Base-by-base conservation (phyloP, 2,113 vertebrate species). In the Semnornis frantzii region DNA sequence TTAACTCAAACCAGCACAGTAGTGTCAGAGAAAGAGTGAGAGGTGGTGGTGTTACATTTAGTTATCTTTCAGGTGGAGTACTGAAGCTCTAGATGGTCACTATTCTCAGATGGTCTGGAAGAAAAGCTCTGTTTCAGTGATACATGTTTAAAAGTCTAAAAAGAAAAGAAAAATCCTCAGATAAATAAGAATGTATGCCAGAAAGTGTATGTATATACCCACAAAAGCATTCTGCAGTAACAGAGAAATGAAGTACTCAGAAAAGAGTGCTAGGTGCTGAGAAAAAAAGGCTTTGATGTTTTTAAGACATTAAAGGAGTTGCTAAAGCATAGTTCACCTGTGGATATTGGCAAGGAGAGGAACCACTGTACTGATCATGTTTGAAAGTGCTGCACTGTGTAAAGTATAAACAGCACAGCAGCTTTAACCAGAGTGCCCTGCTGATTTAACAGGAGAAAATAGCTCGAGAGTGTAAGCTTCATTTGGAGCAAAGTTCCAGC, bases 261-360 rank as follows among this genome's bases (percentile, higher is more conserved):
- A 69, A 60, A 75, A 70, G 63, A 60, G 33, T 54, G 48, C 54
- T 5, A 10, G 30, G 8, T 80, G 52, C 44, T 85, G 78, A 88
- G 54, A 44, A 42, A 44, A 44, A 89, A 83, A 70, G 58, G 34
- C 82, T 92, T 94, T 96, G 89, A 89, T 82, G 73, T 57, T 82
- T 70, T 39, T 58, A 64, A 93, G 69, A 77, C 82, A 81, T 85
- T 71, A 92, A 86, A 91, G 83, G 64, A 86, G 59, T 62, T 94
- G 89, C 77, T 93, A 82, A 89, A 87, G 73, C 83, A 76, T 70
- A 87, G 58, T 62, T 96, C 89, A 96, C 76, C 84, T 77, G 94
- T 89, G 79, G 85, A 59, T 90, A 90, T 57, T 75, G 89, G 82
- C 89, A 76, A 89, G 85, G 34, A 91, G 82, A 80, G 44, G 72